Percentiles rank a stretch among this genome's conserved stretches.
Conservation (phyloP, 2,113 vertebrate genomes). For the Mobula hypostoma region DNA sequence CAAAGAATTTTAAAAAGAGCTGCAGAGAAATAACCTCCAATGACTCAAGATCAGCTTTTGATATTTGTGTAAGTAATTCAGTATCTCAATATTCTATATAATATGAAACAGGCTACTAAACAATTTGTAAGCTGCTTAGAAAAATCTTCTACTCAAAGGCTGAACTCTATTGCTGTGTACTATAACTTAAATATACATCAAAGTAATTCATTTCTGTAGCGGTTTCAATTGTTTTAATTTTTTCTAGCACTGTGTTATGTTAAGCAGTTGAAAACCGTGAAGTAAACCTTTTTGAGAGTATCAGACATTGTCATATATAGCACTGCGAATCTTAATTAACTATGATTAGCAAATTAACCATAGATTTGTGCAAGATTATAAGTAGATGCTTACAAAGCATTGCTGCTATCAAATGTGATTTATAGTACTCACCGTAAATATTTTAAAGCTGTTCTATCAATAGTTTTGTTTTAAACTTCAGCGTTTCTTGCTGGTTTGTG, state of each 20-base stretch:
- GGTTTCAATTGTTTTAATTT: background rate
- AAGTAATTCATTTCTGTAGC: background rate
- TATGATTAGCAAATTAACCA: background rate
- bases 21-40: background rate
- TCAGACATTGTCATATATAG: background rate
- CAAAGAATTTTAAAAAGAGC: constrained; percentile 24
- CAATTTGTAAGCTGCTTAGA: background rate
- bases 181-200: background rate
- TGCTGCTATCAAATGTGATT: background rate
- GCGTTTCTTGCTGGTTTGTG: background rate
- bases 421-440: background rate
- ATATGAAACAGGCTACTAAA: background rate
- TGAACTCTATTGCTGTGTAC: background rate
- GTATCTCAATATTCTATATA: background rate
- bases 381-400: background rate
- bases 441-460: no score
- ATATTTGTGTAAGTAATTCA: background rate
- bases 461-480: background rate
- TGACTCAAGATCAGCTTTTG: background rate
- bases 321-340: background rate
- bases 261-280: background rate
- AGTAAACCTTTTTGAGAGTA: background rate
- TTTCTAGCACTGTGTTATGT: background rate
- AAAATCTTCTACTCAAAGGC: background rate
- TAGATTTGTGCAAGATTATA: background rate